Evolutionary conservation across 2,888 invertebrate genomes (phyloP).

Genomic region (Pediacus dermestoides): DNA sequence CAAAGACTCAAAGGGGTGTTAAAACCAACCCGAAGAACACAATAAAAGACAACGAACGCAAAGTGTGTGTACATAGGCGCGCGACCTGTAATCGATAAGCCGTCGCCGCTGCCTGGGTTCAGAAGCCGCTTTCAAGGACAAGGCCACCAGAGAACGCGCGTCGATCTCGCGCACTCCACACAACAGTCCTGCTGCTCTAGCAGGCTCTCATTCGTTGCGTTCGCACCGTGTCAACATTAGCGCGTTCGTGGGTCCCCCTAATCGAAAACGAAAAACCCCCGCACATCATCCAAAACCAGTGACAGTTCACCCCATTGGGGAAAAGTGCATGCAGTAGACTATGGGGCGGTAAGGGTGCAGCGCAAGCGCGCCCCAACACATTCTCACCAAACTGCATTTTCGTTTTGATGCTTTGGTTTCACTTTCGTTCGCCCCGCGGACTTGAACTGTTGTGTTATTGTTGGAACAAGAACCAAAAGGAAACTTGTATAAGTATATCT

Average conservation of each 20-base stretch:
- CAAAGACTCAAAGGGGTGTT: too few relatives aligned
- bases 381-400: conserved; percentile 43
- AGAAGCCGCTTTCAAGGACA: conserved; percentile 56
- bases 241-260: conserved; percentile 19
- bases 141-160: conserved; percentile 54
- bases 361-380: conserved; percentile 52
- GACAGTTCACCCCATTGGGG: conserved; percentile 10
- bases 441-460: conserved; percentile 5
- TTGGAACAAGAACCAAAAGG: background rate
- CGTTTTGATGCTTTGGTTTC: too few relatives aligned
- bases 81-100: conserved; percentile 49
- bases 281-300: conserved; percentile 3
- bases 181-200: conserved; percentile 14
- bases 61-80: conserved; percentile 27
- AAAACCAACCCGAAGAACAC: too few relatives aligned
- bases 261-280: conserved; percentile 7
- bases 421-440: conserved; percentile 48
- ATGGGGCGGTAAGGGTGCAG: conserved; percentile 52
- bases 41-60: conserved; percentile 18
- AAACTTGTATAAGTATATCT: background rate
- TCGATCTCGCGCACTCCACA: conserved; percentile 26
- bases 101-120: conserved; percentile 45
- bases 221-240: conserved; percentile 23
- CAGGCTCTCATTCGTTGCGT: conserved; percentile 27
- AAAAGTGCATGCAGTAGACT: conserved; percentile 56